A percentile compares a stretch with the other conserved stretches of the same genome.
Evolutionary conservation across 2,797 vertebrate species (phyloP).

Genomic region (Kryptopterus vitreolus): DNA sequence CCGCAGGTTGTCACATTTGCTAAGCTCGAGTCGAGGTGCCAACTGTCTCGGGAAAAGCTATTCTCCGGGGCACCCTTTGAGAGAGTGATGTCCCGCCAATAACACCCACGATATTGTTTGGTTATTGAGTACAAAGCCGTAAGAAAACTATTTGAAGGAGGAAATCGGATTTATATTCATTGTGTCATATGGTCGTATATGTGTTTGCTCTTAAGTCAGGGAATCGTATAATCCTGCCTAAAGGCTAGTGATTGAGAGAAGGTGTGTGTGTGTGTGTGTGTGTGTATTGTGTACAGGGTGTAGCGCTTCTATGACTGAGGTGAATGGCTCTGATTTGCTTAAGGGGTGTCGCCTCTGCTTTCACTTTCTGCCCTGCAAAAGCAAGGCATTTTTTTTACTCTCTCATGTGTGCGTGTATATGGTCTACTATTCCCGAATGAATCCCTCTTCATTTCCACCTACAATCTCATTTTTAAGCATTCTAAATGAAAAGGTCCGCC

Average conservation of each 20-base stretch:
- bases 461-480: conserved; percentile 16
- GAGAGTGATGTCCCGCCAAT: neutral
- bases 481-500: conserved; percentile 44
- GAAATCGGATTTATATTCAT: too few relatives aligned
- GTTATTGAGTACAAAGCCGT: neutral
- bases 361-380: conserved; percentile 40
- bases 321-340: conserved; percentile 60
- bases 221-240: conserved; percentile 24
- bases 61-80: conserved; percentile 18
- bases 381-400: neutral
- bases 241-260: neutral
- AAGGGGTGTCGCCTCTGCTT: conserved; percentile 60
- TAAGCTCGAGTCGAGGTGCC: neutral
- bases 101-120: neutral
- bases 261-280: neutral
- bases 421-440: conserved; percentile 6
- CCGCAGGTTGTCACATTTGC: neutral
- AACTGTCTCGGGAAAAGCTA: neutral
- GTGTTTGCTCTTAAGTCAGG: neutral
- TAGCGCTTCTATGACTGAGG: conserved; percentile 10
- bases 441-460: neutral
- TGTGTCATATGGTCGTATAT: neutral
- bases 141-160: neutral
- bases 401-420: neutral
- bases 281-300: conserved; percentile 31